phyloP scores from a whole-genome alignment of 1,140 invertebrate species.

The Linepithema humile region DNA sequence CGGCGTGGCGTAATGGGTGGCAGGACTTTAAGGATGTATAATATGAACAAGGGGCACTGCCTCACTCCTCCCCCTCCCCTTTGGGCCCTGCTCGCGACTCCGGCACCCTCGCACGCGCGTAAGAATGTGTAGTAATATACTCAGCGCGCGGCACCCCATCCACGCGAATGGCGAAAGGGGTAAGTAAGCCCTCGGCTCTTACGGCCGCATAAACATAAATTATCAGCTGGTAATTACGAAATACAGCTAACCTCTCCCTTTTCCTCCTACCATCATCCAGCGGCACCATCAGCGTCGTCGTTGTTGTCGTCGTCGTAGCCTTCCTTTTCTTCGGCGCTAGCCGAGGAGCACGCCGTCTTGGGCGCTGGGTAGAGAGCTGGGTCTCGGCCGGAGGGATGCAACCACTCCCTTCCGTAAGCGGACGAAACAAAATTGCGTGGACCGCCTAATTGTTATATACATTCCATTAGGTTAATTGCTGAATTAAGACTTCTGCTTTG shows the following conservation, averaged over 20 bases:
- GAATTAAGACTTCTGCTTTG: slow-evolving; percentile 83
- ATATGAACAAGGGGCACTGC: slow-evolving; percentile 62
- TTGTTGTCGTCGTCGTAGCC: slow-evolving; percentile 23
- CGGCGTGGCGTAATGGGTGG: slow-evolving; percentile 78
- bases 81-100: slow-evolving; percentile 32
- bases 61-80: slow-evolving; percentile 62
- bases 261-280: slow-evolving; percentile 36
- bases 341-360: slow-evolving; percentile 35
- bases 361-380: background rate
- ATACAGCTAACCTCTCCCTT: slow-evolving; percentile 74
- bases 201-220: slow-evolving; percentile 84
- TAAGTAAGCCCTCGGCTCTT: slow-evolving; percentile 78
- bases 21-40: slow-evolving; percentile 81
- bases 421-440: slow-evolving; percentile 74
- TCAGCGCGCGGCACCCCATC: slow-evolving; percentile 65
- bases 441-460: slow-evolving; percentile 85
- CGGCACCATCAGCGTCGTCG: slow-evolving; percentile 45
- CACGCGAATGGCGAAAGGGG: slow-evolving; percentile 77
- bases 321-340: slow-evolving; percentile 44
- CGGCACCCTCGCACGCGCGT: slow-evolving; percentile 67
- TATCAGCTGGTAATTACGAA: slow-evolving; percentile 85
- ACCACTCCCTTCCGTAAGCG: slow-evolving; percentile 53
- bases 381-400: slow-evolving; percentile 54
- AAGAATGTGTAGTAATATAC: slow-evolving; percentile 84
- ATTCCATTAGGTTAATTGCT: slow-evolving; percentile 85